phyloP scores from a whole-genome alignment of 2,888 invertebrate genomes.

The Tenodera sinensis region DNA sequence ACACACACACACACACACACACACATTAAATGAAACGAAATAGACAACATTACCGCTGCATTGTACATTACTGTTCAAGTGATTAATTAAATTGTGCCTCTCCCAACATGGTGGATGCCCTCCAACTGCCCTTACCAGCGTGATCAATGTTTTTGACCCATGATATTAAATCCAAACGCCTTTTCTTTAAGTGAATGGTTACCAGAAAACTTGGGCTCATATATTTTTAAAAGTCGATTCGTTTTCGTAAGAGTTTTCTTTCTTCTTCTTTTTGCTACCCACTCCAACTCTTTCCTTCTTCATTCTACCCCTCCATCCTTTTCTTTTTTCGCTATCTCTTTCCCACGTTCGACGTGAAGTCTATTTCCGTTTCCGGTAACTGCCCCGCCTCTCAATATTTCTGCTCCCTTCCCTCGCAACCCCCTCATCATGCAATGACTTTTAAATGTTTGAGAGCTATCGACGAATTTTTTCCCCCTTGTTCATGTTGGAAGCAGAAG shows the following conservation, averaged over 20 bases:
- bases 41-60: neutral
- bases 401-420: neutral
- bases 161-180: neutral
- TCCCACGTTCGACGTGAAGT: conserved; percentile 12
- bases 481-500: neutral
- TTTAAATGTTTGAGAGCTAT: conserved; percentile 14
- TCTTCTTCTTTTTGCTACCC: neutral
- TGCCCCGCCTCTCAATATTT: conserved; percentile 17
- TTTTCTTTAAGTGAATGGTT: conserved; percentile 13
- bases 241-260: conserved; percentile 15
- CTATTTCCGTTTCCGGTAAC: conserved; percentile 16
- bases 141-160: conserved; percentile 1
- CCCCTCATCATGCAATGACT: conserved; percentile 13
- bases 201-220: conserved; percentile 7
- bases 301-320: neutral
- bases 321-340: neutral
- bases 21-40: neutral
- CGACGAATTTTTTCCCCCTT: neutral
- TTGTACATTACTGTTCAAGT: neutral
- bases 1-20: neutral
- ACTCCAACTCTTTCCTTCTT: neutral
- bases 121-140: neutral
- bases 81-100: neutral
- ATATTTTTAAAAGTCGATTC: conserved; percentile 19
- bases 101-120: neutral